Evolutionary conservation across 2,888 invertebrate species (phyloP), one percentile per base, ranked within the genome.

Genomic region (Yponomeuta cagnagella): DNA sequence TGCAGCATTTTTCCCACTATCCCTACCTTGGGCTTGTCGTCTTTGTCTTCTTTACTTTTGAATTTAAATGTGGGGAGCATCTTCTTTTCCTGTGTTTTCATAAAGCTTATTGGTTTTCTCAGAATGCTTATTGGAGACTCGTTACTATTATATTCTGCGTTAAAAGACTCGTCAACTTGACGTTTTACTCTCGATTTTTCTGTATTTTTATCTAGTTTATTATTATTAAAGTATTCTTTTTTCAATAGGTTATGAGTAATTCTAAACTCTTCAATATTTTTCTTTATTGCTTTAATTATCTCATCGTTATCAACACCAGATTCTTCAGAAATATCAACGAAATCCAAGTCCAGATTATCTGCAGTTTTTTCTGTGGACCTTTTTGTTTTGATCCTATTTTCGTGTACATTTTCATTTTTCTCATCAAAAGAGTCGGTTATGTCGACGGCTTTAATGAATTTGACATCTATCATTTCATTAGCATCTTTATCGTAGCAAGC

Each of bases 401-500:
- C 23, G 33, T 65, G 12, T 33, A 33, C 31, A 37, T 43, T 43
- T 2, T 67, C 37, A 15, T 67, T 37, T 31, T 37, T 43, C n/a
- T 67, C 37, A 1, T 67, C 67, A 43, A 37, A 31, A 15, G 66
- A 30, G 23, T 58, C 52, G 4, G 52, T 58, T 58, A 58, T 58
- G 15, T 58, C 52, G 12, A 64, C 10, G 12, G 64, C 64, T 23
- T 78, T 85, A 0, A 77, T 66, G n/a, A 72, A 68, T 10, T 74
- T 74, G 33, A 76, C 70, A 65, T 74, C 74, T 52, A 77, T 74
- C 0, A 66, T 33, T 48, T 70, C 73, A 12, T 73, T 74, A 72
- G 79, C 76, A 48, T 77, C 70, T n/a, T 71, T 66, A 15, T 84
- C 78, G 48, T 79, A 77, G 74, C 95, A 95, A 30, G 94, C 93